These are phyloP conservation scores for Apaloderma vittatum DNA, from an alignment of 2,113 vertebrate species.

Conservation along the genomic window DNA sequence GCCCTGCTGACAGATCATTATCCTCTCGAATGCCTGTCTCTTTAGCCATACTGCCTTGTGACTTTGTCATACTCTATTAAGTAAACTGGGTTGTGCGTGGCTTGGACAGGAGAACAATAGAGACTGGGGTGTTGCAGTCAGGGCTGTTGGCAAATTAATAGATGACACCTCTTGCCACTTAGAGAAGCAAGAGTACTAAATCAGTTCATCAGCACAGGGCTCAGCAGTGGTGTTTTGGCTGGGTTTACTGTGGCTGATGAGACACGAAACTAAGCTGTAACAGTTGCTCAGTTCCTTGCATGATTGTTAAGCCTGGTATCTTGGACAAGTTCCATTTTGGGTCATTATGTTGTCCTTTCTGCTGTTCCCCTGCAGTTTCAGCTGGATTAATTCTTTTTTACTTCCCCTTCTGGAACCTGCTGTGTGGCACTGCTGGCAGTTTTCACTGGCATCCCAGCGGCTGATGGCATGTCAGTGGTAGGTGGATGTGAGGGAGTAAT, in stretches of 20 bases:
- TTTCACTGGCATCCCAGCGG: slow-evolving; percentile 32
- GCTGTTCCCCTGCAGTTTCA: slow-evolving; percentile 45
- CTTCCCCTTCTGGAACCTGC: slow-evolving; percentile 32
- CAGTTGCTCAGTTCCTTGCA: slow-evolving; percentile 35
- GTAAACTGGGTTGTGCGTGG: slow-evolving; percentile 14
- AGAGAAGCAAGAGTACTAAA: slow-evolving; percentile 22
- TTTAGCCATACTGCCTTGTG: slow-evolving; percentile 42
- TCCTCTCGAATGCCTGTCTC: slow-evolving; percentile 55
- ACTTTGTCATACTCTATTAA: slow-evolving; percentile 65
- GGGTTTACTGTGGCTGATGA: neutral
- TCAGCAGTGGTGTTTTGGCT: slow-evolving; percentile 46
- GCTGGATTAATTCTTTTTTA: slow-evolving; percentile 46
- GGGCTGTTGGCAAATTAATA: slow-evolving; percentile 52
- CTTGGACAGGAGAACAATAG: slow-evolving; percentile 32
- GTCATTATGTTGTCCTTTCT: slow-evolving; percentile 62
- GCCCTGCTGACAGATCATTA: slow-evolving; percentile 70
- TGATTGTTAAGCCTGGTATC: slow-evolving; percentile 36
- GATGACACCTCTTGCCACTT: slow-evolving; percentile 71
- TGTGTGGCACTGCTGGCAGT: slow-evolving; percentile 26
- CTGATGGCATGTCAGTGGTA: slow-evolving; percentile 27
- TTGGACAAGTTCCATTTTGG: slow-evolving; percentile 52
- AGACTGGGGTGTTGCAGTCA: slow-evolving; percentile 22
- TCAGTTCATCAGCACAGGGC: neutral
- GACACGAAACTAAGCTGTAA: slow-evolving; percentile 30
- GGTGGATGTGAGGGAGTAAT: slow-evolving; percentile 15